Percentiles rank a stretch among this genome's conserved stretches.
phyloP scores from a whole-genome alignment of 2,888 invertebrate species.

The Drosophila lacicola region DNA sequence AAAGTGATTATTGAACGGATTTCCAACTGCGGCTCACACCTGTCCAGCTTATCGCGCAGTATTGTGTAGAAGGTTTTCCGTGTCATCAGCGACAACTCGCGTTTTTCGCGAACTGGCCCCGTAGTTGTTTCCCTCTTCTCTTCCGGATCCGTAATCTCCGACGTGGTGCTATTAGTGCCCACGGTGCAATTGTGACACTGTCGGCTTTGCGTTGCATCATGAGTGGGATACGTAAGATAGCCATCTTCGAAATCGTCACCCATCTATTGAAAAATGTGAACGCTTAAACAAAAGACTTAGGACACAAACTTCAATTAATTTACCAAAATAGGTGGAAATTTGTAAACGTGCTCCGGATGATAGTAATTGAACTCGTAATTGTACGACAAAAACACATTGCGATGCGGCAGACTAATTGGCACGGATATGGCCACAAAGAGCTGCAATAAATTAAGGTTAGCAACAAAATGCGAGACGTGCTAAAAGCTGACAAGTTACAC shows the following conservation, averaged over 20 bases:
- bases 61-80: slow-evolving; percentile 80
- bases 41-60: slow-evolving; percentile 77
- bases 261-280: slow-evolving; percentile 46
- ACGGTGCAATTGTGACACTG: slow-evolving; percentile 61
- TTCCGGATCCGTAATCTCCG: background rate
- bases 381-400: slow-evolving; percentile 90
- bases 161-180: slow-evolving; percentile 19
- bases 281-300: slow-evolving; percentile 16
- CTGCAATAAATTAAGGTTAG: slow-evolving; percentile 83
- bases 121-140: background rate
- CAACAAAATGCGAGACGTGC: background rate
- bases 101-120: slow-evolving; percentile 38
- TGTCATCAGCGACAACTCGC: slow-evolving; percentile 68
- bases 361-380: slow-evolving; percentile 90
- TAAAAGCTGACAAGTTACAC: slow-evolving; percentile 50
- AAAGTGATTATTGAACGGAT: too few relatives aligned
- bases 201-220: slow-evolving; percentile 14
- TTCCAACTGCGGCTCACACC: slow-evolving; percentile 43
- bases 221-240: slow-evolving; percentile 57
- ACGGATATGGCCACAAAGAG: slow-evolving; percentile 90
- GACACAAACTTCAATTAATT: slow-evolving; percentile 33
- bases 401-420: slow-evolving; percentile 89
- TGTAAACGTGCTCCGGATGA: slow-evolving; percentile 86
- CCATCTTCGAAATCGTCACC: slow-evolving; percentile 59
- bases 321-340: slow-evolving; percentile 78